phyloP scores from a whole-genome alignment of 2,888 invertebrate genomes.

The Eumacrocentrus americanus region DNA sequence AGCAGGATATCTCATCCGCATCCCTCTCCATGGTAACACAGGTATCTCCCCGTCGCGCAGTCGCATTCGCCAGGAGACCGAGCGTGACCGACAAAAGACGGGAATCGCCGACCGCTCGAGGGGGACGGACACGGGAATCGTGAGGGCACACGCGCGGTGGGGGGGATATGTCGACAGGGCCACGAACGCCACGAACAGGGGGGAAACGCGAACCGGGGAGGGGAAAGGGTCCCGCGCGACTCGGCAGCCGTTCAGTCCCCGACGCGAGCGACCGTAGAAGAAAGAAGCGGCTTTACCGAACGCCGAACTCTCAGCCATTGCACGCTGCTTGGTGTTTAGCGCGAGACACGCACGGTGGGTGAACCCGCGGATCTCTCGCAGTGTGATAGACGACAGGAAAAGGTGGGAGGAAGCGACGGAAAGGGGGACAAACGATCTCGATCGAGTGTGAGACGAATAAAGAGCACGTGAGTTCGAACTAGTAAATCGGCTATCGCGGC shows the following conservation, averaged over 20 bases:
- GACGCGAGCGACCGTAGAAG: constrained; percentile 42
- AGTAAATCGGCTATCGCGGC: too few species aligned
- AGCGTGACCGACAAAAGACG: background rate
- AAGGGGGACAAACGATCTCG: too few species aligned
- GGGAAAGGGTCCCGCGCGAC: constrained; percentile 43
- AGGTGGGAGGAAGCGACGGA: constrained; percentile 2
- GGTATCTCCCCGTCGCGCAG: background rate
- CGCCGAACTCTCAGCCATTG: constrained; percentile 24
- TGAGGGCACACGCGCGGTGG: background rate
- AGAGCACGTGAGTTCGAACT: background rate
- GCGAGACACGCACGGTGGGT: background rate
- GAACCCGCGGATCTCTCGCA: constrained; percentile 10
- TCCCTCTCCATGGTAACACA: background rate
- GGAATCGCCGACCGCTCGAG: background rate
- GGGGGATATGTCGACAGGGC: background rate
- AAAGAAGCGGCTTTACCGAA: background rate
- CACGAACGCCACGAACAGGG: background rate
- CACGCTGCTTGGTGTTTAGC: too few species aligned
- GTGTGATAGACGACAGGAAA: constrained; percentile 10
- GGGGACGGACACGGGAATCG: background rate
- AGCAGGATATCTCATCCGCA: too few species aligned
- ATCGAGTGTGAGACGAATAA: background rate
- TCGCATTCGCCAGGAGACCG: background rate
- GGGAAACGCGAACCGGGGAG: constrained; percentile 25
- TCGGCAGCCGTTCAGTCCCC: constrained; percentile 45